phyloP scores from a whole-genome alignment of 1,140 invertebrate genomes.

The Drosophila elegans region DNA sequence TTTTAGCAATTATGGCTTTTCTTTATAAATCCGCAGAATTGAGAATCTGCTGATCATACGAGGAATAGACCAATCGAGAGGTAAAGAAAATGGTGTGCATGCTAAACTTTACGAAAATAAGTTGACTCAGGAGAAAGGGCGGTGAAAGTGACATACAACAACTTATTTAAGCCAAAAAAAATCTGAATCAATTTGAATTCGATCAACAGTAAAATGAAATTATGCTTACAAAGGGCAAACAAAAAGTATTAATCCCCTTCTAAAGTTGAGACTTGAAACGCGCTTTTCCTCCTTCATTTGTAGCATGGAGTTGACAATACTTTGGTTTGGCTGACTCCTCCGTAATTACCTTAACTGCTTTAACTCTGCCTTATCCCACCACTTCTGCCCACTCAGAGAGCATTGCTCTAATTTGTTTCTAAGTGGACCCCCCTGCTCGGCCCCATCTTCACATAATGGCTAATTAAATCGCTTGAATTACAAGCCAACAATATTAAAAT shows the following conservation, averaged over 20 bases:
- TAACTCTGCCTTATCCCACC: neutral
- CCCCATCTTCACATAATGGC: conserved; percentile 59
- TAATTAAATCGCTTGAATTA: conserved; percentile 81
- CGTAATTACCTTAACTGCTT: conserved; percentile 22
- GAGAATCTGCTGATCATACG: too few species aligned
- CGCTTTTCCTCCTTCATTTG: neutral
- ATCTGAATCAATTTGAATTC: neutral
- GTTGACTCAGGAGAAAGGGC: too few species aligned
- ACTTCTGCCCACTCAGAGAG: conserved; percentile 13
- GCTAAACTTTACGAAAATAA: too few species aligned
- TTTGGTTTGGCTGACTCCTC: neutral
- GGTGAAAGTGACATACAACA: too few species aligned
- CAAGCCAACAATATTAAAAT: conserved; percentile 81
- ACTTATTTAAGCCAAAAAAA: too few species aligned
- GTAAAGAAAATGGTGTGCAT: too few species aligned
- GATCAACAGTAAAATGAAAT: neutral
- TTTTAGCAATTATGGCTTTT: too few species aligned
- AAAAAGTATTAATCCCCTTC: conserved; percentile 1
- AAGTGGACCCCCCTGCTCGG: conserved; percentile 46
- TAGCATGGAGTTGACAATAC: conserved; percentile 22
- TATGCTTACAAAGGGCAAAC: neutral
- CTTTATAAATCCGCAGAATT: too few species aligned
- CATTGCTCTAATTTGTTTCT: conserved; percentile 77
- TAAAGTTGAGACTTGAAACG: neutral
- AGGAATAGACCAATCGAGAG: too few species aligned